Evolutionary conservation across 1,140 invertebrate genomes (phyloP), one percentile per base, ranked within the genome.

Genomic region (Philopotamus ludificatus): DNA sequence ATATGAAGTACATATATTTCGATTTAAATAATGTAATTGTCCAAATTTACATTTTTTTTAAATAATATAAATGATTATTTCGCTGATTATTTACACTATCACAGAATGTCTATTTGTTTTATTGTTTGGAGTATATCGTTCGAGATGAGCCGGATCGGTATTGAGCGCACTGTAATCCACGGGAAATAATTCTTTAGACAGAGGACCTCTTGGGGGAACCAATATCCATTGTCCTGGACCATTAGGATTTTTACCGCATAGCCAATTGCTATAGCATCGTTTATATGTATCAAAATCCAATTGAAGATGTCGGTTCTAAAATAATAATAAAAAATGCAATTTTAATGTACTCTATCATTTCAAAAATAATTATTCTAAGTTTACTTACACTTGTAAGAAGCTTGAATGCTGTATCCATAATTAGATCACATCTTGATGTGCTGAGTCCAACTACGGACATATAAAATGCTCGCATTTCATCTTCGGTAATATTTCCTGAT

Each of bases 151-250:
- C 61, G 83, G 83, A 67, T 86, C 82, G 1, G 85, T 84, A 74
- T 89, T 89, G 58, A 89, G 78, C 8, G 87, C 87, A 69, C 86
- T 87, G 75, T 89, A 89, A 78, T 89, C 87, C 16, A 89, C 85
- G 0, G 88, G 88, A 72, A 88, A 89, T 41, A 82, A 81, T 2
- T 82, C 82, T 16, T 81, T 77, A 3, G 83, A 80, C 9, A 81
- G 74, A 23, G 81, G 77, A n/a, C 79, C 80, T 58, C 82, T 81
- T 10, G 83, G 79, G 10, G 85, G 82, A 21, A 86, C 87, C 25
- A 89, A 82, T 21, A 89, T 80, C 81, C 86, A 88, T 70, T 89
- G 86, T 1, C 88, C 88, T 4, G 87, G 87, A 20, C 88, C 88
- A 71, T 89, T 89, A 2, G 87, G 87, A 68, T 85, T 84, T 64